Evolutionary conservation across 2,888 invertebrate species (phyloP).

Genomic region (Drosophila prolongata): DNA sequence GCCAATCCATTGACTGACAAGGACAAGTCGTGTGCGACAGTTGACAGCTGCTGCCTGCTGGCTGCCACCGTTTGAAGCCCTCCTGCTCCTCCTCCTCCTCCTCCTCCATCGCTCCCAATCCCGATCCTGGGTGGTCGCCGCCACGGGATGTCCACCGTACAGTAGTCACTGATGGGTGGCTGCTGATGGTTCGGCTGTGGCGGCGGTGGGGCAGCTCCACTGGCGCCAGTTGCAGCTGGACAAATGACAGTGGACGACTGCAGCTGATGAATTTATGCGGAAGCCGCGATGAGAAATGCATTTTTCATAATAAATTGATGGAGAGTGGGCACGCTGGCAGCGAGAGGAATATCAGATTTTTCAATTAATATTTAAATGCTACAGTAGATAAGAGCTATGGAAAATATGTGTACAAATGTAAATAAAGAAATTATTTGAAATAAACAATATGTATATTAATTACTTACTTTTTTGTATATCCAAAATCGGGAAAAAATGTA

Average conservation of each 20-base stretch:
- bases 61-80: slow-evolving; percentile 68
- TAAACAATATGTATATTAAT: background rate
- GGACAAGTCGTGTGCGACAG: slow-evolving; percentile 81
- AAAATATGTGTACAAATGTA: background rate
- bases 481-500: no score
- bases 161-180: slow-evolving; percentile 65
- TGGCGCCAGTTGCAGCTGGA: slow-evolving; percentile 59
- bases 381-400: slow-evolving; percentile 22
- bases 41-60: slow-evolving; percentile 75
- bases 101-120: background rate
- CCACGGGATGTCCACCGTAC: slow-evolving; percentile 54
- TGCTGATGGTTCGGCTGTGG: no score
- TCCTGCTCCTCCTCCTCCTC: background rate
- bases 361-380: slow-evolving; percentile 49
- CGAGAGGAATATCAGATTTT: slow-evolving; percentile 42
- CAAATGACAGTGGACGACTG: slow-evolving; percentile 75
- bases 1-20: slow-evolving; percentile 71
- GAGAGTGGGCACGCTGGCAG: slow-evolving; percentile 4
- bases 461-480: no score
- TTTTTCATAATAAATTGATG: slow-evolving; percentile 78
- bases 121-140: slow-evolving; percentile 38
- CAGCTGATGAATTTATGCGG: slow-evolving; percentile 80
- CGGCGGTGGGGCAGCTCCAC: slow-evolving; percentile 27
- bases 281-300: slow-evolving; percentile 62
- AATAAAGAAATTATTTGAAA: background rate